These are phyloP conservation scores for Patiria miniata DNA, from an alignment of 35 echinoderm and acorn worm genomes.

Conservation along the genomic window DNA sequence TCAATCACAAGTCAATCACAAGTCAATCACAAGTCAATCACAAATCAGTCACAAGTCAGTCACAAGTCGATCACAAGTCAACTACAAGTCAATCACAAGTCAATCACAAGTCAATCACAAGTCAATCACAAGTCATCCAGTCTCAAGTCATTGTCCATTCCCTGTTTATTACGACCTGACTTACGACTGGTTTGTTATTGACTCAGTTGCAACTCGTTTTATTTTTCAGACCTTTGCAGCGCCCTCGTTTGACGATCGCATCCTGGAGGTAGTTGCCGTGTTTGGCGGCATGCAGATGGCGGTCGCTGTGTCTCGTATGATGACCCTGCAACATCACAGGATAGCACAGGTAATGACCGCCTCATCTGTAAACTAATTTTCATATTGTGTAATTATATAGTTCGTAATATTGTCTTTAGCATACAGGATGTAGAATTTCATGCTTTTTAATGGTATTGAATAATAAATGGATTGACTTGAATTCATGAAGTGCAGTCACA, in stretches of 20 bases:
- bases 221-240: conserved; percentile 85
- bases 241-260: conserved; percentile 96
- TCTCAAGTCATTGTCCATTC: too few relatives aligned
- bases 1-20: neutral
- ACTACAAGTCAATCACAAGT: too few relatives aligned
- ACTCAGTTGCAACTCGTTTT: neutral
- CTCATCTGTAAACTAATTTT: too few relatives aligned
- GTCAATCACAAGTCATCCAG: neutral
- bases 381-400: too few relatives aligned
- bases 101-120: neutral
- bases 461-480: too few relatives aligned
- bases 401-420: too few relatives aligned
- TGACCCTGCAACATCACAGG: conserved; percentile 95
- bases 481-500: too few relatives aligned
- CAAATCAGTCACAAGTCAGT: too few relatives aligned
- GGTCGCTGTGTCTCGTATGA: conserved; percentile 81
- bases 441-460: too few relatives aligned
- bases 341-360: conserved; percentile 82
- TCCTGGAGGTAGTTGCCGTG: conserved; percentile 95
- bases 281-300: conserved; percentile 99
- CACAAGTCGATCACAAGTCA: neutral
- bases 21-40: neutral
- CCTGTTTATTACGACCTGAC: too few relatives aligned
- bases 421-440: too few relatives aligned
- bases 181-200: neutral